Percentiles rank a stretch among this genome's conserved stretches.
Conservation (phyloP, 2,888 invertebrate species). For the Campoplex nolae region DNA sequence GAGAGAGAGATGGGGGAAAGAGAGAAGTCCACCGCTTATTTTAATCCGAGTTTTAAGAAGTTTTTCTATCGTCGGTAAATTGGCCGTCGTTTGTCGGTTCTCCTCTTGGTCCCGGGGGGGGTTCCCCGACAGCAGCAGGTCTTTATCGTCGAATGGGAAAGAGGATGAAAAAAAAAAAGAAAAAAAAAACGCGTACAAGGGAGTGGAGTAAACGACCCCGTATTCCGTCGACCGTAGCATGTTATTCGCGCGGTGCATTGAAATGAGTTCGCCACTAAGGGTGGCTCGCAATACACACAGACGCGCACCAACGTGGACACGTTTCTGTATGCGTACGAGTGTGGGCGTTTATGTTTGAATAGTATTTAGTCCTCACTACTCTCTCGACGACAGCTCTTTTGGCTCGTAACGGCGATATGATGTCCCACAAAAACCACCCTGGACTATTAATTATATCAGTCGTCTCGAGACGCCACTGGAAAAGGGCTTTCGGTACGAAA, state of each 20-base stretch:
- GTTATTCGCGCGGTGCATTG: slow-evolving; percentile 68
- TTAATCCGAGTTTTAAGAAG: slow-evolving; percentile 82
- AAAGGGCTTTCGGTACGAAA: slow-evolving; percentile 12
- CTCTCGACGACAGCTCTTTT: slow-evolving; percentile 34
- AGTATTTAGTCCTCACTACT: slow-evolving; percentile 1
- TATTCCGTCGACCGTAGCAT: slow-evolving; percentile 49
- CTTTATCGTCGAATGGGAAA: slow-evolving; percentile 39
- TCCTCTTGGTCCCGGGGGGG: slow-evolving; percentile 58
- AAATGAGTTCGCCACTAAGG: slow-evolving; percentile 58
- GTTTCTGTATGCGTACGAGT: background rate
- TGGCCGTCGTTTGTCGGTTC: slow-evolving; percentile 81
- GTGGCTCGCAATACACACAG: slow-evolving; percentile 5
- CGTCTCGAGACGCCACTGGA: slow-evolving; percentile 43
- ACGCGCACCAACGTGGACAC: background rate
- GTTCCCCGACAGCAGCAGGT: slow-evolving; percentile 51
- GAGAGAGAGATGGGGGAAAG: slow-evolving; percentile 26
- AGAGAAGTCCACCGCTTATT: slow-evolving; percentile 73
- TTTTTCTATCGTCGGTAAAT: slow-evolving; percentile 78
- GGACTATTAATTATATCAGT: slow-evolving; percentile 78
- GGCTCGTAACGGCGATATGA: slow-evolving; percentile 77
- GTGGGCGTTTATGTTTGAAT: background rate
- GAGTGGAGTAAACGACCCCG: slow-evolving; percentile 57
- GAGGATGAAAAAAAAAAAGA: slow-evolving; percentile 24
- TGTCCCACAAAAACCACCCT: slow-evolving; percentile 75
- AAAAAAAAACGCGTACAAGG: slow-evolving; percentile 32